phyloP scores from a whole-genome alignment of 1,140 invertebrate species.

The Drosophila sulfurigaster region DNA sequence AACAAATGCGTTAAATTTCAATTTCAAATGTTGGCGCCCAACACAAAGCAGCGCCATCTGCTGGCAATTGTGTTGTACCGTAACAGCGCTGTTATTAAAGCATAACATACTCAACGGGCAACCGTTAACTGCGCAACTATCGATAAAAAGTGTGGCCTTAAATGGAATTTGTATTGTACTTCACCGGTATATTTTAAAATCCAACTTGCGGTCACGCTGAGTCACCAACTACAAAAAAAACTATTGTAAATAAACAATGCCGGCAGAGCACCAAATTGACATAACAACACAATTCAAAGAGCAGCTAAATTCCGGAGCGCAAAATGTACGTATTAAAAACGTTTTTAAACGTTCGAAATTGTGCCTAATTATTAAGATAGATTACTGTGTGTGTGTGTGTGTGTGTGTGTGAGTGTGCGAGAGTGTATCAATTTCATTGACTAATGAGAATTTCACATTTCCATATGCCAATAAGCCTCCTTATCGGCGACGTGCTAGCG shows the following conservation, averaged over 20 bases:
- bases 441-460: constrained; percentile 10
- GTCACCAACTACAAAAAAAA: neutral
- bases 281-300: neutral
- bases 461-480: constrained; percentile 19
- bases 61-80: neutral
- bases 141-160: neutral
- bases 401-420: neutral
- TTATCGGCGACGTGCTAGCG: constrained; percentile 49
- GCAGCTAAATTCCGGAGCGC: neutral
- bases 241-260: constrained; percentile 7
- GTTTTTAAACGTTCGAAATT: neutral
- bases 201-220: neutral
- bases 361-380: neutral
- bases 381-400: neutral
- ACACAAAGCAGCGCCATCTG: constrained; percentile 6
- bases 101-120: constrained; percentile 5
- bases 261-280: neutral
- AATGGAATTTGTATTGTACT: neutral
- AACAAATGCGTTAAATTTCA: neutral
- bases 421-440: constrained; percentile 18
- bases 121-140: neutral
- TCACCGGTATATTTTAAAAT: neutral
- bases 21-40: constrained; percentile 6
- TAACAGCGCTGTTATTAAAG: neutral
- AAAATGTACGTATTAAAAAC: constrained; percentile 4